phyloP scores from a whole-genome alignment of 2,888 invertebrate genomes.

The Caenorhabditis sp. region DNA sequence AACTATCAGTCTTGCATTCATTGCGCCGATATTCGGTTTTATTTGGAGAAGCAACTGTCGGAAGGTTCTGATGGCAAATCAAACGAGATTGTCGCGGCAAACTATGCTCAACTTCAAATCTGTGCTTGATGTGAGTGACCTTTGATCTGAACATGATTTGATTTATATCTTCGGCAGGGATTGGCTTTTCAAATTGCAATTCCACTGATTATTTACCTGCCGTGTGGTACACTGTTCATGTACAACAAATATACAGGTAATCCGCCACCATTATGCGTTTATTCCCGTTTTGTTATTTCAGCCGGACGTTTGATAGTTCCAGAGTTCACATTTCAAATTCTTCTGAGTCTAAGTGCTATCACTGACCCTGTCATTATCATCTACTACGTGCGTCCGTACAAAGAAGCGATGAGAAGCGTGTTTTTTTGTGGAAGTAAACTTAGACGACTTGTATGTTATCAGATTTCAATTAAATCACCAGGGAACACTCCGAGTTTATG shows the following conservation, averaged over 20 bases:
- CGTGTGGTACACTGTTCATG: background rate
- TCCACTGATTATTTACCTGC: background rate
- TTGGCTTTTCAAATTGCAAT: background rate
- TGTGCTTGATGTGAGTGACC: background rate
- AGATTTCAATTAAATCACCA: too few species aligned
- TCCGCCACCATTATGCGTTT: background rate
- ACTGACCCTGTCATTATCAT: background rate
- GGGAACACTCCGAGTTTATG: too few species aligned
- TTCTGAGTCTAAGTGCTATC: background rate
- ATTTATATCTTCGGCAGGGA: too few species aligned
- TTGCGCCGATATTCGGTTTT: background rate
- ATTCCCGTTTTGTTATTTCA: background rate
- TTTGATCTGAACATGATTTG: background rate
- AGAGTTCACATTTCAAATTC: background rate
- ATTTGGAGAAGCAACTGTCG: background rate
- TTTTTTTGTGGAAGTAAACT: too few species aligned
- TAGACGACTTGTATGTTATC: too few species aligned
- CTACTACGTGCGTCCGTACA: background rate
- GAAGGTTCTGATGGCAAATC: background rate
- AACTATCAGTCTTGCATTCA: background rate
- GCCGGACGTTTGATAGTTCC: background rate
- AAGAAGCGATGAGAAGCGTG: too few species aligned
- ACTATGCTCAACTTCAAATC: background rate
- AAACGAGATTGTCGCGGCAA: background rate
- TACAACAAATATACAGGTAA: constrained; percentile 3